Percentiles rank a stretch among this genome's conserved stretches.
Evolutionary conservation across 2,888 invertebrate species (phyloP).

Genomic region (Flexamia atlantica): DNA sequence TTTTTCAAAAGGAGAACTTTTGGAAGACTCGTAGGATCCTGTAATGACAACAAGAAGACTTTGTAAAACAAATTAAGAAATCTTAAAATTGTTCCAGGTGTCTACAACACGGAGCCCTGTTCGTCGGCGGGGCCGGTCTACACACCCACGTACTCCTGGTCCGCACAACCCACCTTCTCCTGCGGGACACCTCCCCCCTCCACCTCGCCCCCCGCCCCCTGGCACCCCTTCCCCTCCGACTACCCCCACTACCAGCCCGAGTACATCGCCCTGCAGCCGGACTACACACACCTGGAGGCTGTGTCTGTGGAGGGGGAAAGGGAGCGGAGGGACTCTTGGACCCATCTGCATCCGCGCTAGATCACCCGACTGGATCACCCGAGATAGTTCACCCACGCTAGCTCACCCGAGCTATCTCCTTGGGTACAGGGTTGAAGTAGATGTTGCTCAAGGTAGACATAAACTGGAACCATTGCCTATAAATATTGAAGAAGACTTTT

Average conservation of each 20-base stretch:
- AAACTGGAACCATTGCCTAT: no score
- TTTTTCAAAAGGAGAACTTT: no score
- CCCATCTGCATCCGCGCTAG: conserved; percentile 44
- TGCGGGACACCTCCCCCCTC: conserved; percentile 49
- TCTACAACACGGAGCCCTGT: conserved; percentile 55
- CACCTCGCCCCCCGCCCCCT: conserved; percentile 43
- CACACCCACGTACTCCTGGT: conserved; percentile 60
- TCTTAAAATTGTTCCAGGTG: conserved; percentile 43
- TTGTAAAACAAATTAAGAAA: no score
- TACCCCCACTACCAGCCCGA: conserved; percentile 61
- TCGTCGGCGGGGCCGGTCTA: conserved; percentile 55
- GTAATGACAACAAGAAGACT: no score
- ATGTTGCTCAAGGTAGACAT: no score
- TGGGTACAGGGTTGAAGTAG: no score
- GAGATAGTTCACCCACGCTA: no score
- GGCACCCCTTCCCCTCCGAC: conserved; percentile 59
- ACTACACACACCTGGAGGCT: conserved; percentile 52
- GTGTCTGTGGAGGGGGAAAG: conserved; percentile 36
- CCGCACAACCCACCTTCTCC: conserved; percentile 41
- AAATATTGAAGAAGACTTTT: no score
- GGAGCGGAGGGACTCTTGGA: conserved; percentile 48
- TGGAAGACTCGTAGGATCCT: no score
- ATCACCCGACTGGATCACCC: conserved; percentile 48
- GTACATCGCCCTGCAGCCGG: conserved; percentile 61
- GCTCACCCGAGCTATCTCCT: no score